These are phyloP conservation scores for Bambusicola thoracicus DNA, from an alignment of 2,113 vertebrate species.

Conservation along the genomic window DNA sequence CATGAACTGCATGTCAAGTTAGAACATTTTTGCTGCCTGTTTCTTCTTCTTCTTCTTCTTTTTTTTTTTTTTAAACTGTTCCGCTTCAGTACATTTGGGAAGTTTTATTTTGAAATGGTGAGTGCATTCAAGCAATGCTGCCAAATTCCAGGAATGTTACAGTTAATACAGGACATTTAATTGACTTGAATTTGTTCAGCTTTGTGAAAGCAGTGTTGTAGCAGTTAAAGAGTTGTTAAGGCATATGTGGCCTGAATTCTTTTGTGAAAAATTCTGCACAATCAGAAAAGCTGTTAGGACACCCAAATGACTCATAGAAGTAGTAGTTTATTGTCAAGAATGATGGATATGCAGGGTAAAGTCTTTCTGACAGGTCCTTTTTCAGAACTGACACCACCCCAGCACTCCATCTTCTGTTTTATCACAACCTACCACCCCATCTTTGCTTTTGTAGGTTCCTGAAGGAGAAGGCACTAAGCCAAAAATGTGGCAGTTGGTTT, in stretches of 20 bases:
- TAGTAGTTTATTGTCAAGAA: not conserved
- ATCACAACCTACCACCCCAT: not conserved
- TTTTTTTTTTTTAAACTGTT: not conserved
- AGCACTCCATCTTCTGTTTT: not conserved
- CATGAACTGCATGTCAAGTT: not conserved
- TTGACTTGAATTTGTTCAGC: not conserved
- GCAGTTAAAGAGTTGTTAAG: not conserved
- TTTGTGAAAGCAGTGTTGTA: not conserved
- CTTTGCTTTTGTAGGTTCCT: not conserved
- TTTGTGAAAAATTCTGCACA: not conserved
- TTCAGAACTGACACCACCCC: not conserved
- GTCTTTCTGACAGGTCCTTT: not conserved
- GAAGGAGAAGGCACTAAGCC: not conserved
- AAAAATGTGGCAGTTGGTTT: not conserved
- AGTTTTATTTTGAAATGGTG: not conserved
- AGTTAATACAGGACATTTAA: not conserved
- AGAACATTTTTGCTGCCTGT: not conserved
- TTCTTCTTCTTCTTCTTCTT: not conserved
- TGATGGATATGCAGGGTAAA: not conserved
- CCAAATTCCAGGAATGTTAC: conserved; percentile 29
- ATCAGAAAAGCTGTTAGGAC: not conserved
- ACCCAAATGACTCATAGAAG: not conserved
- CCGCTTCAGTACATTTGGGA: not conserved
- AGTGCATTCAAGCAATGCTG: not conserved
- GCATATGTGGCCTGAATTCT: not conserved